phyloP scores from a whole-genome alignment of 2,113 vertebrate species.

The Pampusana beccarii region DNA sequence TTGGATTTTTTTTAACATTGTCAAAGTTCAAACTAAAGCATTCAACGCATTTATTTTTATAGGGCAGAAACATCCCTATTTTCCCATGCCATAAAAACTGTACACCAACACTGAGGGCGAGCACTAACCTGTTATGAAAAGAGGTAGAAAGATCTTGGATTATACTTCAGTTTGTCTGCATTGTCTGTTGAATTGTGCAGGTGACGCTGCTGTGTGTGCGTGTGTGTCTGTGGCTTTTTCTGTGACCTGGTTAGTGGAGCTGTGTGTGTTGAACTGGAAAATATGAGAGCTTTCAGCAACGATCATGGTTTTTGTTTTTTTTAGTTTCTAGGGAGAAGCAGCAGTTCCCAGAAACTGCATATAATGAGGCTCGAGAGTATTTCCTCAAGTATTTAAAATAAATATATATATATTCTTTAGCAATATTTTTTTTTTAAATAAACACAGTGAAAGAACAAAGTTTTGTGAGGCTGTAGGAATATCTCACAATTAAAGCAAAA shows the following conservation, averaged over 20 bases:
- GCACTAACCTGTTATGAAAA: constrained; percentile 87
- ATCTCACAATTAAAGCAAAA: constrained; percentile 43
- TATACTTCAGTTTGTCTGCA: constrained; percentile 79
- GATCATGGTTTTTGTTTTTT: constrained; percentile 69
- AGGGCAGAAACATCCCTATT: constrained; percentile 85
- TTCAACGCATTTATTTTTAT: constrained; percentile 86
- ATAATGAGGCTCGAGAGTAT: background rate
- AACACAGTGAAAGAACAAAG: background rate
- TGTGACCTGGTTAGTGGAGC: constrained; percentile 74
- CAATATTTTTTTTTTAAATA: too few species aligned
- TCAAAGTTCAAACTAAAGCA: constrained; percentile 78
- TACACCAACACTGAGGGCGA: constrained; percentile 84
- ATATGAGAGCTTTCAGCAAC: constrained; percentile 71
- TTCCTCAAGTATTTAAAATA: background rate
- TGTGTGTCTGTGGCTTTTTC: constrained; percentile 76
- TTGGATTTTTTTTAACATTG: constrained; percentile 61
- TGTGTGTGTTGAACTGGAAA: constrained; percentile 68
- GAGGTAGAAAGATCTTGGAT: constrained; percentile 85
- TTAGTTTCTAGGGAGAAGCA: constrained; percentile 11
- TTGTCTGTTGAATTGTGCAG: constrained; percentile 76
- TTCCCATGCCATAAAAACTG: constrained; percentile 87
- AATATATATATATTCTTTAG: background rate
- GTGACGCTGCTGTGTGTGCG: constrained; percentile 67
- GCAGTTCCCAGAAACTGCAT: constrained; percentile 5
- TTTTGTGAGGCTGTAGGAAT: constrained; percentile 19